Base-by-base conservation (phyloP, 2,888 invertebrate species). In the Scaptomyza cyrtandrae region DNA sequence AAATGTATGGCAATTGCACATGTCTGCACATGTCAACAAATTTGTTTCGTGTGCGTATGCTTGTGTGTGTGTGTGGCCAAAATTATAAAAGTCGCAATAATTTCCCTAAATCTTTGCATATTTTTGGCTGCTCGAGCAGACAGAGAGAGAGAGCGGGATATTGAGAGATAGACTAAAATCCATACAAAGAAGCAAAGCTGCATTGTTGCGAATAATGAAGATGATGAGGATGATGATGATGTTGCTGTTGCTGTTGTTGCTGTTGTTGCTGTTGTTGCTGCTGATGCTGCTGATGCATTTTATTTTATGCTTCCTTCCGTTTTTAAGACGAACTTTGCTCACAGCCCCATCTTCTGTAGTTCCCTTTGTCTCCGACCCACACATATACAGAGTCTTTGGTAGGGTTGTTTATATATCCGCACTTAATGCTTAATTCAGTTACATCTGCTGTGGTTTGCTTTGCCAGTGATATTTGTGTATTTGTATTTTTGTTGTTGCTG, bases 341-440 rank as follows among this genome's bases (percentile, higher is more conserved):
- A 29, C 37, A 33, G 33, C 56, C 24, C 24, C 24, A 35, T 16
- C 45, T 6, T n/a, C 50, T n/a, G 39, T 24, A 19, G 14, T 35
- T 3, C 16, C 29, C 55, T 35, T 57, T 29, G 59, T 56, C 60
- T 56, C 43, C 62, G 61, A 53, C 72, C 69, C 78, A 84, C 80
- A 62, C 66, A 45, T 43, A 59, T 60, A 41, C 6, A 41, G 41
- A 79, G 66, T 77, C 80, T 83, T 86, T 66, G 88, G 82, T 86
- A 80, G 89, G 87, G 83, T 84, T 85, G 83, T 86, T 85, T 85
- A 88, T 85, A 80, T 76, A 86, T 88, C 86, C 89, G 88, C 89
- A 86, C 86, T 86, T 86, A 86, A 89, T 86, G 89, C 86, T 86
- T 89, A 86, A 86, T 86, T 86, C 89, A 86, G 83, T 84, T 84